These are phyloP conservation scores for Kradibia gibbosae DNA, from an alignment of 1,140 invertebrate species.

Conservation along the genomic window DNA sequence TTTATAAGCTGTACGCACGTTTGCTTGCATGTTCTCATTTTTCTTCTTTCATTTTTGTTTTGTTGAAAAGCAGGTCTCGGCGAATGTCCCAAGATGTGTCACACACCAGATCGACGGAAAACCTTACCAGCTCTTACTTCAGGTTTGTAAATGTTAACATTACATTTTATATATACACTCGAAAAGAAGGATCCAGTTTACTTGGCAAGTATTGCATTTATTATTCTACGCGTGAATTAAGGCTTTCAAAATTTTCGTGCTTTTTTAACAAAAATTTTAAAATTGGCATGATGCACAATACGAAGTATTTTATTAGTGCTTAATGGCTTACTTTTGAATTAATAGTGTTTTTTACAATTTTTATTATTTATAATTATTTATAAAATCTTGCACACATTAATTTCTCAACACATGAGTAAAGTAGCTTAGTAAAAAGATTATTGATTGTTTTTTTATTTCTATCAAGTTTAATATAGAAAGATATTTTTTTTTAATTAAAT, in stretches of 20 bases:
- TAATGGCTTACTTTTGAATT: neutral
- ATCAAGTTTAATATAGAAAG: too few species aligned
- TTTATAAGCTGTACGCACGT: conserved; percentile 63
- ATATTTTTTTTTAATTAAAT: too few species aligned
- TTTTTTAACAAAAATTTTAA: conserved; percentile 16
- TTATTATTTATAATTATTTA: too few species aligned
- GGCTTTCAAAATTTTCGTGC: conserved; percentile 8
- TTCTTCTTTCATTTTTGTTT: conserved; percentile 64
- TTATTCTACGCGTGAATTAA: conserved; percentile 9
- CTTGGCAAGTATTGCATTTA: conserved; percentile 11
- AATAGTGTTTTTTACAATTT: too few species aligned
- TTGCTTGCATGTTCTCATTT: conserved; percentile 65
- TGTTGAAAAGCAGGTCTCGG: conserved; percentile 76
- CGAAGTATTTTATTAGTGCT: neutral
- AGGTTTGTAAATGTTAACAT: conserved; percentile 60
- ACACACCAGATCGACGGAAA: conserved; percentile 68
- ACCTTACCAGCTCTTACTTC: conserved; percentile 63
- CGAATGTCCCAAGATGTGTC: conserved; percentile 83
- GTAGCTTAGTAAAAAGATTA: too few species aligned
- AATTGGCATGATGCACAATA: conserved; percentile 43
- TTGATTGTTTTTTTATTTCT: too few species aligned
- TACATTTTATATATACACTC: neutral
- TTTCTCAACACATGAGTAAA: too few species aligned
- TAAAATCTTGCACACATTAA: too few species aligned
- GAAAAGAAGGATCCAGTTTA: conserved; percentile 4